Conservation (phyloP, 2,797 vertebrate species). For the Sebastes reedi region DNA sequence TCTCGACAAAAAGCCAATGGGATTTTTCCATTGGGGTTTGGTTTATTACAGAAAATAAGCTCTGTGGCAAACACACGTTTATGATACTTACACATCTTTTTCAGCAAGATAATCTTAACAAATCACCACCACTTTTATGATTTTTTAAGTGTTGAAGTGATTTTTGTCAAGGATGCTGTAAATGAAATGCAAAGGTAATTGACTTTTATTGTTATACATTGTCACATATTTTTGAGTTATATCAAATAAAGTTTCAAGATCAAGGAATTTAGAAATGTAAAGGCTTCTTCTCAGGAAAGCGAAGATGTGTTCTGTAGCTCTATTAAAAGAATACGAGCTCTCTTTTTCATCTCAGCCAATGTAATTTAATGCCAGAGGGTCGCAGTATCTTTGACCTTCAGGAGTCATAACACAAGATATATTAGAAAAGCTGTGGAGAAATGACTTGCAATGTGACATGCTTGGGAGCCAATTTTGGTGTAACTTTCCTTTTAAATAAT, state of each 20-base stretch:
- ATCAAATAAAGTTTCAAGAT: background rate
- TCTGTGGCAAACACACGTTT: no score
- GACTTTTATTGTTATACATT: background rate
- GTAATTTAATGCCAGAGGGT: conserved; percentile 22
- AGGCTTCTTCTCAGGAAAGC: background rate
- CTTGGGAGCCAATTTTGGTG: background rate
- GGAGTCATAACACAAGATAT: conserved; percentile 8
- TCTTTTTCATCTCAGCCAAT: conserved; percentile 15
- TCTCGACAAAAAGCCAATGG: no score
- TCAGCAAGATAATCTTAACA: no score
- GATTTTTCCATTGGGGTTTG: no score
- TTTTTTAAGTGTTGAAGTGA: no score
- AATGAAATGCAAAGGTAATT: background rate
- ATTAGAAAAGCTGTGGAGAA: background rate
- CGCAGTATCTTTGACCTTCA: conserved; percentile 21
- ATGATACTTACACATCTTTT: no score
- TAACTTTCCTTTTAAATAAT: background rate
- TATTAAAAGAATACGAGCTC: background rate
- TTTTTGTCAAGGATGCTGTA: background rate
- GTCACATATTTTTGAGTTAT: background rate
- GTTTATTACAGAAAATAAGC: no score
- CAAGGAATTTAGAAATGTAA: background rate
- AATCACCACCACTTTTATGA: background rate
- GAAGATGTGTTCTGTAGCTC: background rate
- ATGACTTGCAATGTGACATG: background rate